These are phyloP conservation scores for Semaprochilodus insignis DNA, from an alignment of 2,797 vertebrate species.

Conservation along the genomic window DNA sequence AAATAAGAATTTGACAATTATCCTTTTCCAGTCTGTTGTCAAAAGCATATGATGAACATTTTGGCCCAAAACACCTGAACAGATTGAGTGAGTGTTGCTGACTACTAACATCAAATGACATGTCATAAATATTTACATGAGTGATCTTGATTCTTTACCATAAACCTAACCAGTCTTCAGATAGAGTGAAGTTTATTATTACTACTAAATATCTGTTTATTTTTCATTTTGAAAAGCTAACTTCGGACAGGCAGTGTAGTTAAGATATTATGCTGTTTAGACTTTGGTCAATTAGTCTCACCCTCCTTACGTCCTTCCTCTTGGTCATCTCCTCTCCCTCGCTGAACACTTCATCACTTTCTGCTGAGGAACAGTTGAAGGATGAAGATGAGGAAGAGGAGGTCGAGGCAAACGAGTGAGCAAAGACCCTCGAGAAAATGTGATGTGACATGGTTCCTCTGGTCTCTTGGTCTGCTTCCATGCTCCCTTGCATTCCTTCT, in stretches of 20 bases:
- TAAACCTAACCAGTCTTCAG: too few relatives aligned
- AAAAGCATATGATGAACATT: too few relatives aligned
- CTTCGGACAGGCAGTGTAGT: background rate
- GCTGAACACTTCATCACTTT: constrained; percentile 84
- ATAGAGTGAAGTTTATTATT: too few relatives aligned
- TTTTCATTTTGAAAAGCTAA: background rate
- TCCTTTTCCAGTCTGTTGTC: too few relatives aligned
- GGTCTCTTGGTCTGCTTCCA: background rate
- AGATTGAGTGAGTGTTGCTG: too few relatives aligned
- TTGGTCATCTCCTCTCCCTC: constrained; percentile 76
- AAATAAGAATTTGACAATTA: too few relatives aligned
- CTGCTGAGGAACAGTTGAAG: constrained; percentile 77
- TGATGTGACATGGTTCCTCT: constrained; percentile 60
- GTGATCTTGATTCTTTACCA: too few relatives aligned
- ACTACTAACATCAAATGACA: too few relatives aligned
- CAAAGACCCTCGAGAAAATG: constrained; percentile 68
- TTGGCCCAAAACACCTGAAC: too few relatives aligned
- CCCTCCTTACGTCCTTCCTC: constrained; percentile 76
- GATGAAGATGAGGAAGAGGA: constrained; percentile 76
- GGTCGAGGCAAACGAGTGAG: constrained; percentile 68
- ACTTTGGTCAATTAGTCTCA: constrained; percentile 60
- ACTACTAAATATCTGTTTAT: too few relatives aligned
- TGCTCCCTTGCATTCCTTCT: constrained; percentile 36
- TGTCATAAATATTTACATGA: too few relatives aligned
- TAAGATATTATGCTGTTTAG: background rate